Evolutionary conservation across 1,140 invertebrate genomes (phyloP).

Genomic region (Phocides pigmalion): DNA sequence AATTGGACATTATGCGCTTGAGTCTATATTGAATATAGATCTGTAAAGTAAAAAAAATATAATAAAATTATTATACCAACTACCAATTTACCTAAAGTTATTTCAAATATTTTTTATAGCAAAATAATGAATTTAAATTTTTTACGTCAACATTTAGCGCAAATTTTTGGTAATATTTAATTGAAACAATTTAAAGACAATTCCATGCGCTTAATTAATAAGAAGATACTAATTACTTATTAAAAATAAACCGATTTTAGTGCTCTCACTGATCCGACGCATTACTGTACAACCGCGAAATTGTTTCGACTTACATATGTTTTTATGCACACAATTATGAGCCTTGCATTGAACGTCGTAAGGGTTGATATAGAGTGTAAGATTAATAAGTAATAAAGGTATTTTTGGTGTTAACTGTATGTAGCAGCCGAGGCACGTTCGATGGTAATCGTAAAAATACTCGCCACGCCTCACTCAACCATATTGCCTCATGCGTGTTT

Average conservation of each 20-base stretch:
- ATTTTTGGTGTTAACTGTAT: constrained; percentile 3
- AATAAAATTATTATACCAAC: too few species aligned
- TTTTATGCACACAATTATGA: neutral
- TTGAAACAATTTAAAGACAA: neutral
- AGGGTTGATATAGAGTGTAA: neutral
- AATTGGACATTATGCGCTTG: too few species aligned
- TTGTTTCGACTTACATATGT: neutral
- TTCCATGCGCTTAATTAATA: constrained; percentile 22
- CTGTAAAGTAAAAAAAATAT: too few species aligned
- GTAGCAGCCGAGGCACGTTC: constrained; percentile 43
- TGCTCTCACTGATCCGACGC: constrained; percentile 28
- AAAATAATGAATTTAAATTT: too few species aligned
- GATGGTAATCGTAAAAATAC: constrained; percentile 60
- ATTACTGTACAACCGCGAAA: constrained; percentile 18
- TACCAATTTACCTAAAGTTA: too few species aligned
- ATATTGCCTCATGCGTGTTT: constrained; percentile 5
- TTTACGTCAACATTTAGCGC: neutral
- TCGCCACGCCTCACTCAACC: constrained; percentile 41
- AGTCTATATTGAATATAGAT: too few species aligned
- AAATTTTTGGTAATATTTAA: neutral
- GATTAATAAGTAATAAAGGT: neutral
- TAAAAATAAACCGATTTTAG: constrained; percentile 24
- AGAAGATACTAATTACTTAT: constrained; percentile 21
- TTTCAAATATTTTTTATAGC: too few species aligned
- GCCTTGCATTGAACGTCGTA: neutral